These are phyloP conservation scores for Mercenaria mercenaria DNA, from an alignment of 1,140 invertebrate genomes.

Conservation along the genomic window DNA sequence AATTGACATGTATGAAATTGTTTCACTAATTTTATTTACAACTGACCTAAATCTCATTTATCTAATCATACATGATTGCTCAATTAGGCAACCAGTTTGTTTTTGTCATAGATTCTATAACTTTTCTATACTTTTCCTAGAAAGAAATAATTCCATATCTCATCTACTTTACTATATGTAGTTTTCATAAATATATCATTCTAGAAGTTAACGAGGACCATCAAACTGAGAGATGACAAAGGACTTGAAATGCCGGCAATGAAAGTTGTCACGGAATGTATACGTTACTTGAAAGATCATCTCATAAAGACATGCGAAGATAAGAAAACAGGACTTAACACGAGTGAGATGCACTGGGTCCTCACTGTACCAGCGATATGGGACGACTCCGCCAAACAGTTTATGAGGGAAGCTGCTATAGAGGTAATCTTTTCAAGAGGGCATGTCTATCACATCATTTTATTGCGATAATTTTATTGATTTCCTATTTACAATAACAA, in stretches of 20 bases:
- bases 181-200: not conserved
- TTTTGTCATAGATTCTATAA: too few relatives aligned
- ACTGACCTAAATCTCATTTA: too few relatives aligned
- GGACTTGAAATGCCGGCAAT: constrained; percentile 60
- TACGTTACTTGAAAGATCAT: constrained; percentile 61
- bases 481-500: too few relatives aligned
- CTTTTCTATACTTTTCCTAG: too few relatives aligned
- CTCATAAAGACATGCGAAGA: constrained; percentile 25
- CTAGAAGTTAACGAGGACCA: constrained; percentile 33
- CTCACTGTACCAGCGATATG: constrained; percentile 58
- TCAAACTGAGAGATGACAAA: constrained; percentile 52
- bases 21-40: too few relatives aligned
- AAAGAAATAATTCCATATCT: too few relatives aligned
- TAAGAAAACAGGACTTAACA: not conserved
- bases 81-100: too few relatives aligned
- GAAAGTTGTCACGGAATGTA: constrained; percentile 56
- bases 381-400: constrained; percentile 55
- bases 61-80: too few relatives aligned
- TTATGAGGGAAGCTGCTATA: constrained; percentile 53
- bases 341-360: constrained; percentile 48
- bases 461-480: too few relatives aligned
- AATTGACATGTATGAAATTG: too few relatives aligned
- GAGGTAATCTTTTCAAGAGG: constrained; percentile 47
- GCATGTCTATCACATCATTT: too few relatives aligned
- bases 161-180: too few relatives aligned